phyloP scores from a whole-genome alignment of 2,888 invertebrate genomes.

The Cheilosia vulpina region DNA sequence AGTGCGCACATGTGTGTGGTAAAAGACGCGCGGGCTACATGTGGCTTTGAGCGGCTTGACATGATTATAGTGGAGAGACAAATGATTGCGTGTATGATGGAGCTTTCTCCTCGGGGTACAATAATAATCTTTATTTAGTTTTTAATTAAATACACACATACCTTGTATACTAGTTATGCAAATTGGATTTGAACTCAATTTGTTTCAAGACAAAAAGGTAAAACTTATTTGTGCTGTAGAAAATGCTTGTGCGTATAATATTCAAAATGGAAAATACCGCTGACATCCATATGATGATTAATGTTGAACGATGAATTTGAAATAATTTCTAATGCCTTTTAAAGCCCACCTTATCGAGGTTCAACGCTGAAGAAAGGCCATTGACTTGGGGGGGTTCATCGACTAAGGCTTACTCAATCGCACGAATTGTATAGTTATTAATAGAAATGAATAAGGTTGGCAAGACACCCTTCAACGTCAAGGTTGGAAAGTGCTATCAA shows the following conservation, averaged over 20 bases:
- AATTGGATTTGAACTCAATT: slow-evolving; percentile 40
- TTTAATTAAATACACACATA: slow-evolving; percentile 37
- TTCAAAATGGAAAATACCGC: slow-evolving; percentile 12
- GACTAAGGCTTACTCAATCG: too few species aligned
- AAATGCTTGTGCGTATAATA: not conserved
- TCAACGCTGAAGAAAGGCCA: too few species aligned
- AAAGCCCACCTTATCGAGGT: too few species aligned
- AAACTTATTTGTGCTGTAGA: not conserved
- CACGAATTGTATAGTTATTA: not conserved
- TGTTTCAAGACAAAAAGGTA: not conserved
- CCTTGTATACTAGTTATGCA: slow-evolving; percentile 38
- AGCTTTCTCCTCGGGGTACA: slow-evolving; percentile 58
- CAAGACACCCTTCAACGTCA: not conserved
- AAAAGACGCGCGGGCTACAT: not conserved
- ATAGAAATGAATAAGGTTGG: not conserved
- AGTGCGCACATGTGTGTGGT: not conserved
- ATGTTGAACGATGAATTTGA: not conserved
- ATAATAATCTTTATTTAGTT: slow-evolving; percentile 27
- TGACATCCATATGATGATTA: slow-evolving; percentile 13
- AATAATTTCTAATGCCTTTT: not conserved
- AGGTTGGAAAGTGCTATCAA: not conserved
- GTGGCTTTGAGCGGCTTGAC: slow-evolving; percentile 2
- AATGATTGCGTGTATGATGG: slow-evolving; percentile 48
- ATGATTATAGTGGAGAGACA: slow-evolving; percentile 3
- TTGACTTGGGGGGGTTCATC: too few species aligned